Percentiles rank a stretch among this genome's conserved stretches.
These are phyloP conservation scores for Penaeus chinensis DNA, from an alignment of 1,140 invertebrate genomes.

Conservation along the genomic window DNA sequence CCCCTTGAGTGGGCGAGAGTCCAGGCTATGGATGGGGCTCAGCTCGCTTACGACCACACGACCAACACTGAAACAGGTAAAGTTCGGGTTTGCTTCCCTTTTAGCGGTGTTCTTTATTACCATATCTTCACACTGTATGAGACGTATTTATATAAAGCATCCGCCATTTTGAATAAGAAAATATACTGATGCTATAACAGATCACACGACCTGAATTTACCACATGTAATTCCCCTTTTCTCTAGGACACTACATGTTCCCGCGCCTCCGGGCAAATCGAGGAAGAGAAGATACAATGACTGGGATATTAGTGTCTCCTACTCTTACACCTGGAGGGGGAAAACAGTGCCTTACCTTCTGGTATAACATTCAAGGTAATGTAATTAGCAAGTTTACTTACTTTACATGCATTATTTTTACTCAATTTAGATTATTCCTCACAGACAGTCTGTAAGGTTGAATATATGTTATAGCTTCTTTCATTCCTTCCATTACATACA, in stretches of 20 bases:
- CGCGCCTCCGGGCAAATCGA: background rate
- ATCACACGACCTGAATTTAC: no score
- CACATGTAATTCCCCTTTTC: background rate
- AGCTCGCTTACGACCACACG: constrained; percentile 30
- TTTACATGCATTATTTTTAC: background rate
- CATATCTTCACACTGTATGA: no score
- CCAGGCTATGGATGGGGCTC: constrained; percentile 4
- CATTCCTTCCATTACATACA: background rate
- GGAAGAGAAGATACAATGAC: background rate
- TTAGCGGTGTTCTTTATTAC: no score
- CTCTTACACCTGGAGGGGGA: constrained; percentile 8
- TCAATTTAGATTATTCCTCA: background rate
- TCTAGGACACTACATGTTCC: constrained; percentile 53
- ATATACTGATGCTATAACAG: no score
- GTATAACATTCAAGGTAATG: constrained; percentile 52
- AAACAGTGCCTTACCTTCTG: constrained; percentile 59
- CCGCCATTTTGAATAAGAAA: no score
- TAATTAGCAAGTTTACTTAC: background rate
- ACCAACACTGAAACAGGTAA: constrained; percentile 8
- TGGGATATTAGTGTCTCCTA: constrained; percentile 32
- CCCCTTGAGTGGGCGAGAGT: background rate
- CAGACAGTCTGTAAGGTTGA: background rate
- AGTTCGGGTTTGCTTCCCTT: no score
- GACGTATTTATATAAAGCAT: no score
- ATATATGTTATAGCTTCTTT: background rate